Conservation (phyloP, 2,797 vertebrate genomes). For the Microcaecilia unicolor region DNA sequence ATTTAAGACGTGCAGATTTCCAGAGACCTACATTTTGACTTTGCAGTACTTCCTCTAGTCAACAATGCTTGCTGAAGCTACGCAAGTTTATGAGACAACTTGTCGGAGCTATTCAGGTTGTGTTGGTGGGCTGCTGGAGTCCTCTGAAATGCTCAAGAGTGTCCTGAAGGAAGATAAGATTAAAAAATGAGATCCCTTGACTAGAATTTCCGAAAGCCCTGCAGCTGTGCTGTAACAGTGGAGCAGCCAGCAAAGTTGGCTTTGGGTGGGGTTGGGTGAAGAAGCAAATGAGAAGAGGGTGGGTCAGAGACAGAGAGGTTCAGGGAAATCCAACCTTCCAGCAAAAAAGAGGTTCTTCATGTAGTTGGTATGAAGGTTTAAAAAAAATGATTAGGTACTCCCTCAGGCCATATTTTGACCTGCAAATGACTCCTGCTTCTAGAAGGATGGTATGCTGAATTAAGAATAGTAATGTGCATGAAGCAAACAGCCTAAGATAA, state of each 20-base stretch:
- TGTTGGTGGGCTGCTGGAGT: slow-evolving; percentile 11
- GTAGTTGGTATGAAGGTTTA: slow-evolving; percentile 24
- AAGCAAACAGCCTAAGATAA: slow-evolving; percentile 22
- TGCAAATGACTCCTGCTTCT: slow-evolving; percentile 45
- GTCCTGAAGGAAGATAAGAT: slow-evolving; percentile 4
- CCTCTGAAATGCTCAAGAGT: neutral
- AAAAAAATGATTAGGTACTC: slow-evolving; percentile 31
- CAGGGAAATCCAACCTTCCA: slow-evolving; percentile 9
- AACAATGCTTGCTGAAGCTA: too few relatives aligned
- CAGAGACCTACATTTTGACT: too few relatives aligned
- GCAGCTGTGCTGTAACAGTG: slow-evolving; percentile 1
- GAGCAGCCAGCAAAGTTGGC: slow-evolving; percentile 6
- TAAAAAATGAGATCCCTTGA: slow-evolving; percentile 16
- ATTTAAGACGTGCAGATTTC: too few relatives aligned
- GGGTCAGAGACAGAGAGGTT: neutral
- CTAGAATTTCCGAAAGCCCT: slow-evolving; percentile 24
- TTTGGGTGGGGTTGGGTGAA: neutral
- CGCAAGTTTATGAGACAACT: too few relatives aligned
- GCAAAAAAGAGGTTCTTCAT: slow-evolving; percentile 24
- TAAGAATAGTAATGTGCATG: slow-evolving; percentile 22
- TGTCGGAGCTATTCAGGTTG: neutral
- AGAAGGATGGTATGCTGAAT: slow-evolving; percentile 45
- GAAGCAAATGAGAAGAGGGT: slow-evolving; percentile 3
- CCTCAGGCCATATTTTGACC: slow-evolving; percentile 51
- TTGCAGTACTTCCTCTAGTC: too few relatives aligned